These are phyloP conservation scores for Nycticorax nycticorax DNA, from an alignment of 2,113 vertebrate species.

Conservation along the genomic window DNA sequence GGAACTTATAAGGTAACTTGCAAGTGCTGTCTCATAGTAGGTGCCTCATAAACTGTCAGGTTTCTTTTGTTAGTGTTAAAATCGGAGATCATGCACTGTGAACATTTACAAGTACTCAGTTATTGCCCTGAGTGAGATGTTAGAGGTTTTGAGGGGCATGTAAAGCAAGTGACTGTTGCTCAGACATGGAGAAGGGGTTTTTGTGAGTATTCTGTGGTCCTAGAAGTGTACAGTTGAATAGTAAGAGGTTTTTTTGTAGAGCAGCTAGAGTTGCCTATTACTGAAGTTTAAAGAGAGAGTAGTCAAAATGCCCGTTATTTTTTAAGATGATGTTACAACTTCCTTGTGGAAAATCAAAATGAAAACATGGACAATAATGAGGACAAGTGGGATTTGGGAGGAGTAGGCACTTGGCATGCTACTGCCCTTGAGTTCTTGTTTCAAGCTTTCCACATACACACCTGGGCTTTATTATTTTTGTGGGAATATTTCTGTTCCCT, in stretches of 20 bases:
- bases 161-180: background rate
- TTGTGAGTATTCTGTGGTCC: background rate
- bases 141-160: background rate
- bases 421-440: background rate
- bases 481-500: background rate
- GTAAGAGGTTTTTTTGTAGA: background rate
- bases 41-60: background rate
- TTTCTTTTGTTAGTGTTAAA: background rate
- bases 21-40: background rate
- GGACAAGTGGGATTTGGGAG: background rate
- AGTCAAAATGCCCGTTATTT: background rate
- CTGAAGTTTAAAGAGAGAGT: background rate
- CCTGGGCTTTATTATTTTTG: background rate
- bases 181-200: background rate
- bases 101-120: background rate
- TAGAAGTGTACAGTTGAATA: background rate
- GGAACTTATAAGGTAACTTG: slow-evolving; percentile 94
- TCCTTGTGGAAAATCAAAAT: background rate
- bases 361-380: background rate
- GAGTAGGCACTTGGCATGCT: background rate
- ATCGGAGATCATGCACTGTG: rapidly evolving
- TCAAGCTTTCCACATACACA: background rate
- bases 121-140: background rate
- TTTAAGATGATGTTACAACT: background rate
- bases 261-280: background rate